Percentiles rank a stretch among this genome's conserved stretches.
These are phyloP conservation scores for Merodon equestris DNA, from an alignment of 2,888 invertebrate genomes.

Conservation along the genomic window DNA sequence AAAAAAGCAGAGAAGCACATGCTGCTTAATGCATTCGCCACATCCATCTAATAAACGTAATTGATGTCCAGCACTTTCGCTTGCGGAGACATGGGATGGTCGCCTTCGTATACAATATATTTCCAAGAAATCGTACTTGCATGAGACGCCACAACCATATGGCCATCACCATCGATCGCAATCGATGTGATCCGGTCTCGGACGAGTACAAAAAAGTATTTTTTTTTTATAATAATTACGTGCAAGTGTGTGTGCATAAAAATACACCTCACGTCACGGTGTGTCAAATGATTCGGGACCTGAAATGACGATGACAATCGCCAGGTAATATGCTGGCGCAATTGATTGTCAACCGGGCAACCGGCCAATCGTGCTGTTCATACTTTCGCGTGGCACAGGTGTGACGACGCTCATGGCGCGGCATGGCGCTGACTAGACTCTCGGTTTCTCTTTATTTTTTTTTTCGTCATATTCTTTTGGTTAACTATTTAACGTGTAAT, in stretches of 20 bases:
- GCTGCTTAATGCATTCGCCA: slow-evolving; percentile 28
- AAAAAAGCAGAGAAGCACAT: neutral
- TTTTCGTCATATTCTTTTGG: neutral
- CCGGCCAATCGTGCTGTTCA: slow-evolving; percentile 11
- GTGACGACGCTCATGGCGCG: slow-evolving; percentile 18
- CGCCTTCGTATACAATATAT: too few species aligned
- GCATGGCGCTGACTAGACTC: slow-evolving; percentile 11
- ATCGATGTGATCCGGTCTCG: slow-evolving; percentile 15
- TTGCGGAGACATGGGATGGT: too few species aligned
- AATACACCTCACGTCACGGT: slow-evolving; percentile 34
- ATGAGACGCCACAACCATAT: slow-evolving; percentile 20
- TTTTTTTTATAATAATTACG: too few species aligned
- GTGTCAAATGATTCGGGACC: slow-evolving; percentile 37
- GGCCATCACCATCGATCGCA: slow-evolving; percentile 30
- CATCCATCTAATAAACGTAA: slow-evolving; percentile 8
- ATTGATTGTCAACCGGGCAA: slow-evolving; percentile 38
- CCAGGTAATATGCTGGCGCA: slow-evolving; percentile 18
- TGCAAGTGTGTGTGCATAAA: slow-evolving; percentile 4
- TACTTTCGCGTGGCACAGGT: slow-evolving; percentile 30
- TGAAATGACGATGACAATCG: slow-evolving; percentile 29
- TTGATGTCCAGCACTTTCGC: slow-evolving; percentile 39
- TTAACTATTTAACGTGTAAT: slow-evolving; percentile 20
- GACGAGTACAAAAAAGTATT: slow-evolving; percentile 10
- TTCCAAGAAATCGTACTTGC: slow-evolving; percentile 45
- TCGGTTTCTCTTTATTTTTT: neutral